These are phyloP conservation scores for Isoperla grammatica DNA, from an alignment of 2,888 invertebrate genomes.

Conservation along the genomic window DNA sequence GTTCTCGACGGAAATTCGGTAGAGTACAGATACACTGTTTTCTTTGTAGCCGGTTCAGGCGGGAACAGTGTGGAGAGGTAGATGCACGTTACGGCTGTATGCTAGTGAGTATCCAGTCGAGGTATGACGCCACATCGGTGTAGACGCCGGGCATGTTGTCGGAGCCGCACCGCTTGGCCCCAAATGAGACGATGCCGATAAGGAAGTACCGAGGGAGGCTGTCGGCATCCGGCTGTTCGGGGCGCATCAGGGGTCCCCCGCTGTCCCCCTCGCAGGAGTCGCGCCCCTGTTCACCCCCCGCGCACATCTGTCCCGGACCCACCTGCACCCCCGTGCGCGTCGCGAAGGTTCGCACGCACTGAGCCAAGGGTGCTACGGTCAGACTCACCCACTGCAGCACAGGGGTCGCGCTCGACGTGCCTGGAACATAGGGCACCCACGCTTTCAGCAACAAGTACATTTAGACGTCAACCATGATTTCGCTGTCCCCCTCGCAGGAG, in stretches of 20 bases:
- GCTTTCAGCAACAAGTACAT: neutral
- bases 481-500: slow-evolving; percentile 33
- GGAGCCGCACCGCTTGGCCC: slow-evolving; percentile 52
- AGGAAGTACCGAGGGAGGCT: slow-evolving; percentile 47
- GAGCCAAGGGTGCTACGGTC: slow-evolving; percentile 44
- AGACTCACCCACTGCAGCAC: slow-evolving; percentile 42
- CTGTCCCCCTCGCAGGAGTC: slow-evolving; percentile 34
- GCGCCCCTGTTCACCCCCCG: slow-evolving; percentile 50
- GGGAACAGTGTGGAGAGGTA: no score
- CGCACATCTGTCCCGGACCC: slow-evolving; percentile 30
- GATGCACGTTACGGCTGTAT: slow-evolving; percentile 21
- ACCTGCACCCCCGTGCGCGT: slow-evolving; percentile 22
- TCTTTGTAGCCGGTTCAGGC: no score
- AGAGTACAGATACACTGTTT: no score
- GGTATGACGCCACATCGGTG: slow-evolving; percentile 56
- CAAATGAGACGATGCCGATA: slow-evolving; percentile 59
- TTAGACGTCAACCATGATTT: no score
- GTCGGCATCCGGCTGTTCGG: slow-evolving; percentile 18
- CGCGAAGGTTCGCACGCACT: slow-evolving; percentile 38
- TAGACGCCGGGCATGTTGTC: slow-evolving; percentile 64
- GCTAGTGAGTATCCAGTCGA: slow-evolving; percentile 56
- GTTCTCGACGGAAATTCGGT: no score
- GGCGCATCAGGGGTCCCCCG: slow-evolving; percentile 34
- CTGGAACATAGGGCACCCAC: neutral
- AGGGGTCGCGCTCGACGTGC: slow-evolving; percentile 36